Evolutionary conservation across 1,140 invertebrate species (phyloP).

Genomic region (Pristionchus pacificus): DNA sequence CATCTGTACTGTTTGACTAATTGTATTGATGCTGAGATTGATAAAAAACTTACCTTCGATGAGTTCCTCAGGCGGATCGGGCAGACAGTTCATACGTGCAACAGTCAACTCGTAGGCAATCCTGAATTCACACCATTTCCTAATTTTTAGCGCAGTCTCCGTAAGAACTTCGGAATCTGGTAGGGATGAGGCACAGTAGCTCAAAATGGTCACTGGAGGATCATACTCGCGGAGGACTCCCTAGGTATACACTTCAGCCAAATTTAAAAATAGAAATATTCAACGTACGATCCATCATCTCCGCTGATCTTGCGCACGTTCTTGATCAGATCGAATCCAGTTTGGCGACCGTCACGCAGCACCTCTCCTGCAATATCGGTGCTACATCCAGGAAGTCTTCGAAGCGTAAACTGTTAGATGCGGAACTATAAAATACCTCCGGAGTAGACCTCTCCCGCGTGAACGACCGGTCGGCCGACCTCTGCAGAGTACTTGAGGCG

Average conservation of each 20-base stretch:
- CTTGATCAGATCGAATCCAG: conserved; percentile 46
- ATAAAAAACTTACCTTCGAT: conserved; percentile 36
- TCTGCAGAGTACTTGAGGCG: conserved; percentile 45
- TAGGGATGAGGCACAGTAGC: too few relatives aligned
- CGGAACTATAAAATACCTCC: conserved; percentile 24
- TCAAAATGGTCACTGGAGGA: too few relatives aligned
- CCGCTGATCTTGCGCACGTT: conserved; percentile 40
- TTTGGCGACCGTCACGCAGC: conserved; percentile 44
- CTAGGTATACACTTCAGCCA: too few relatives aligned
- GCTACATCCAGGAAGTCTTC: too few relatives aligned
- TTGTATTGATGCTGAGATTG: not conserved
- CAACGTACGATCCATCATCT: conserved; percentile 32
- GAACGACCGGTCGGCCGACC: conserved; percentile 43
- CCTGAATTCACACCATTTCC: conserved; percentile 22
- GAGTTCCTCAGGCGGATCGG: conserved; percentile 38
- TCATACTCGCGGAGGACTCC: too few relatives aligned
- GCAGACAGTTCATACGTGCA: conserved; percentile 46
- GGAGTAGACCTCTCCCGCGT: conserved; percentile 43
- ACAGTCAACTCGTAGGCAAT: conserved; percentile 42
- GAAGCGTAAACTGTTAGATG: too few relatives aligned
- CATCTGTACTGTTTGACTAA: not conserved
- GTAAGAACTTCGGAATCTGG: too few relatives aligned
- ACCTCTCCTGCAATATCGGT: conserved; percentile 41
- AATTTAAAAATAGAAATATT: not conserved
- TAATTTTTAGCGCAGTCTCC: too few relatives aligned